These are phyloP conservation scores for Anneissia japonica DNA, from an alignment of 35 echinoderm and acorn worm genomes.

Conservation along the genomic window DNA sequence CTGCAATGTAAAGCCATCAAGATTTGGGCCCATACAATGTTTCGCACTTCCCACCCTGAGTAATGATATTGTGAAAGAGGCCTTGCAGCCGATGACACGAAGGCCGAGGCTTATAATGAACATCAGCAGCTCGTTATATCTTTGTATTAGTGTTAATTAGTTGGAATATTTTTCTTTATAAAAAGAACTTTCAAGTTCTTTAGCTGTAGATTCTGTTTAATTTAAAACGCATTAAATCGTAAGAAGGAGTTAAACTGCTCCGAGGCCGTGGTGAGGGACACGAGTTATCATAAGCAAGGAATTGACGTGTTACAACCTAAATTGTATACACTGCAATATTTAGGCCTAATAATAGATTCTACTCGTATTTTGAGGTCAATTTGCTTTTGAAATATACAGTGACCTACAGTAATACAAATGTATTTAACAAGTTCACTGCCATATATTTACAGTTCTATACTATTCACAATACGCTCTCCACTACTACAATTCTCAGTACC, in stretches of 20 bases:
- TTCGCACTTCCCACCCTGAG: not conserved
- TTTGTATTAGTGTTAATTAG: not conserved
- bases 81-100: not conserved
- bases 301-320: too few species aligned
- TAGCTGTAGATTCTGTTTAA: not conserved
- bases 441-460: not conserved
- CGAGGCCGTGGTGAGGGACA: not conserved
- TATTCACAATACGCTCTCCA: too few species aligned
- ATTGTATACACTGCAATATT: too few species aligned
- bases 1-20: too few species aligned
- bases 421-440: not conserved
- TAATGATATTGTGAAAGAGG: not conserved
- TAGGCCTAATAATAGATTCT: not conserved
- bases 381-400: not conserved
- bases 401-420: not conserved
- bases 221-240: not conserved
- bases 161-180: not conserved
- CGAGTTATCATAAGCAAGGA: too few species aligned
- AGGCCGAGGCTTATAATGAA: not conserved
- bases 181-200: not conserved
- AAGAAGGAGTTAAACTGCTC: not conserved
- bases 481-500: too few species aligned
- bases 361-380: not conserved
- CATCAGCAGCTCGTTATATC: not conserved
- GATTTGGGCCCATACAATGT: too few species aligned